Evolutionary conservation across 2,797 vertebrate genomes (phyloP).

Genomic region (Galagoides demidoff): DNA sequence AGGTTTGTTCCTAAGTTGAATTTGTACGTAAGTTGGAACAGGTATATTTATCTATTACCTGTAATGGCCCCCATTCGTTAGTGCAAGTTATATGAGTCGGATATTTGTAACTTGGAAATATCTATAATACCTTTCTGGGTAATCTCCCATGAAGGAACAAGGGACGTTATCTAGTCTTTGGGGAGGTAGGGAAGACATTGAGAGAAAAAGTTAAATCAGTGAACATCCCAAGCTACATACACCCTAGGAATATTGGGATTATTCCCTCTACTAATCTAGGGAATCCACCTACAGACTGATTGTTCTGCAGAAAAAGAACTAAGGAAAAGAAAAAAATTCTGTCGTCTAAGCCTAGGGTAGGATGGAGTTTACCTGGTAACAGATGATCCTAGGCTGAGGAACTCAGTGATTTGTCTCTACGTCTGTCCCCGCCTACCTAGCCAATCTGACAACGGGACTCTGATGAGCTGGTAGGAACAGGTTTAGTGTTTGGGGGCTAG

Average conservation of each 20-base stretch:
- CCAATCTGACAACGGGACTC: neutral
- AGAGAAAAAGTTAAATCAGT: conserved; percentile 2
- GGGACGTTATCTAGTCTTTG: neutral
- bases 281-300: neutral
- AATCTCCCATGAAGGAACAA: neutral
- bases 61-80: too few species aligned
- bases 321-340: neutral
- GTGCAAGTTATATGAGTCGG: too few species aligned
- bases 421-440: neutral
- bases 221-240: neutral
- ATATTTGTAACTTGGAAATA: too few species aligned
- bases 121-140: neutral
- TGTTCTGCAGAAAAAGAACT: neutral
- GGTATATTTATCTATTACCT: too few species aligned
- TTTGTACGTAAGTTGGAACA: too few species aligned
- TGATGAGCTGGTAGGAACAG: neutral
- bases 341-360: neutral
- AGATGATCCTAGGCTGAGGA: conserved; percentile 50
- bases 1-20: too few species aligned
- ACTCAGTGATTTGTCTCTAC: conserved; percentile 63
- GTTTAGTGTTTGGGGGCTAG: neutral
- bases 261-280: neutral
- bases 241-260: neutral
- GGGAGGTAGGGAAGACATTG: neutral
- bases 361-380: conserved; percentile 71